Base-by-base conservation (phyloP, 2,888 invertebrate species). In the Boloria euphrosyne region DNA sequence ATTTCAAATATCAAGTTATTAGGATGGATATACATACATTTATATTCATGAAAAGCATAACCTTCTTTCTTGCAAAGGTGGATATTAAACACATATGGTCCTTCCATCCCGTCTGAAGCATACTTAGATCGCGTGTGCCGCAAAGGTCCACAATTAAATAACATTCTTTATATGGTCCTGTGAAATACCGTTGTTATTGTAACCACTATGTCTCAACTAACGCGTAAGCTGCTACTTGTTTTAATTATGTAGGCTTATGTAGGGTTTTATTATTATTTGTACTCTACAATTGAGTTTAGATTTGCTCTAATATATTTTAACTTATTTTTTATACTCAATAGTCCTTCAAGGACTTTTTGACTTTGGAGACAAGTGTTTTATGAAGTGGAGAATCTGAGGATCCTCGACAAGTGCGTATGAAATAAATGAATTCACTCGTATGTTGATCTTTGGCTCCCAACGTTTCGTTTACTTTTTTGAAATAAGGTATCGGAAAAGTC, bases 101-200 rank as follows among this genome's bases (percentile, higher is more conserved):
- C n/a, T 38, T 53, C 6, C 38, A 43, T 53, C 14, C 18, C 50
- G 69, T 69, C 59, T 69, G 66, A 69, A 66, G 14, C 47, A 27
- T 51, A 31, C 64, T 61, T 64, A 69, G 52, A 69, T 68, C 69
- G 72, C 72, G 72, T 72, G 72, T 64, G 55, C 52, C 54, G 27
- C 51, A 47, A 51, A 47, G 62, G 61, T 18, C 58, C 52, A 69
- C 72, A 72, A 72, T 71, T 72, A 72, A 69, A 69, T 72, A 59
- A 64, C 62, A 49, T 64, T 71, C 71, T 71, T 58, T 64, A 72
- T 71, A 69, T 71, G 71, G 68, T 18, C 46, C 52, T 59, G 62
- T 62, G 54, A 64, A 68, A 65, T 67, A 71, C 71, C 71, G 67
- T 66, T 67, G 65, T 61, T 43, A 66, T 43, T 60, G 46, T 69